phyloP scores from a whole-genome alignment of 2,113 vertebrate species.

The Camelus dromedarius region DNA sequence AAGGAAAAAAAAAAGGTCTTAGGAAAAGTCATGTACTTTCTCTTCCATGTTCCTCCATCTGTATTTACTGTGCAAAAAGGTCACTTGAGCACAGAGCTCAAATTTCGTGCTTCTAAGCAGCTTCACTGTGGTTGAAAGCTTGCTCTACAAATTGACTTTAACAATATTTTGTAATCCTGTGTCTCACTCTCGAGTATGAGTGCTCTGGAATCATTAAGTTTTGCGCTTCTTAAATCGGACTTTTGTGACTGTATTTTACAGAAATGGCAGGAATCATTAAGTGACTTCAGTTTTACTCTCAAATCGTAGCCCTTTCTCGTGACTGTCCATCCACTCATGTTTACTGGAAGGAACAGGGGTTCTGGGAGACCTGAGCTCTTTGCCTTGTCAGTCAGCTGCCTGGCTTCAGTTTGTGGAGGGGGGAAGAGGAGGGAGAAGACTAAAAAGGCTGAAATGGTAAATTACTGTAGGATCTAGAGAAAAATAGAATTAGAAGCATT shows the following conservation, averaged over 20 bases:
- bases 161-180: conserved; percentile 53
- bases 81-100: conserved; percentile 55
- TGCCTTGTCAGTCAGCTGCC: conserved; percentile 42
- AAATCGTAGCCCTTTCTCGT: neutral
- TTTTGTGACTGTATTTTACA: neutral
- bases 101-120: conserved; percentile 65
- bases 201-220: neutral
- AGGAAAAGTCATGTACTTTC: conserved; percentile 54
- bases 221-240: conserved; percentile 26
- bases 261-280: neutral
- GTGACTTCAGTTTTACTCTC: conserved; percentile 13
- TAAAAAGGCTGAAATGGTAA: conserved; percentile 69
- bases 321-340: neutral
- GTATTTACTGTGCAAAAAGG: neutral
- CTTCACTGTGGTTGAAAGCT: conserved; percentile 53
- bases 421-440: neutral
- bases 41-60: conserved; percentile 10
- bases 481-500: conserved; percentile 83
- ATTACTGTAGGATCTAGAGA: conserved; percentile 75
- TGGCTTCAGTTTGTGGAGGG: conserved; percentile 60
- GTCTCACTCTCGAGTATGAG: neutral
- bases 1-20: neutral
- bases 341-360: conserved; percentile 59
- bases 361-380: conserved; percentile 43
- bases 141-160: conserved; percentile 64